A percentile compares a stretch with the other conserved stretches of the same genome.
phyloP scores from a whole-genome alignment of 2,888 invertebrate species.

The Arge pagana region DNA sequence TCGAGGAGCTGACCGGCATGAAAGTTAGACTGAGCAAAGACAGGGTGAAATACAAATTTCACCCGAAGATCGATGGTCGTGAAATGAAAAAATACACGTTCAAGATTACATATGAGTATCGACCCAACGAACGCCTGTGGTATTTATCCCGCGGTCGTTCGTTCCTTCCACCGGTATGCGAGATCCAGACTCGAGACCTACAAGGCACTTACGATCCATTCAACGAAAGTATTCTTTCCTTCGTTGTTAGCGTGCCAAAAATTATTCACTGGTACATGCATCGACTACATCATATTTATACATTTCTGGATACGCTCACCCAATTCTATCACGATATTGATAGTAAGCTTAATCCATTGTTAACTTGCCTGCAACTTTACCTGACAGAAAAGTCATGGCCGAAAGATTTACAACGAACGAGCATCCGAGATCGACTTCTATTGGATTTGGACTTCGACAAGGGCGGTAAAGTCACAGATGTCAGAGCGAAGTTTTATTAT shows the following conservation, averaged over 20 bases:
- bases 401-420: not conserved
- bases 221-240: not conserved
- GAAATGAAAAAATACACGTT: conserved; percentile 3
- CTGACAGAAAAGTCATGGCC: conserved; percentile 15
- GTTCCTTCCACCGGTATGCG: conserved; percentile 13
- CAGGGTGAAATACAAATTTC: conserved; percentile 19
- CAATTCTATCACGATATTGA: conserved; percentile 11
- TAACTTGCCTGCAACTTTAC: conserved; percentile 1
- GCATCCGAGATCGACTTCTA: not conserved
- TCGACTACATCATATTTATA: conserved; percentile 6
- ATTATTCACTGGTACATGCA: conserved; percentile 4
- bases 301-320: conserved; percentile 17
- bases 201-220: conserved; percentile 13
- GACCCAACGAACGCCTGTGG: conserved; percentile 23
- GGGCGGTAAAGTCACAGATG: not conserved
- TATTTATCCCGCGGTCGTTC: conserved; percentile 15
- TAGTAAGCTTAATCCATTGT: conserved; percentile 8
- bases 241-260: not conserved
- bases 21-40: conserved; percentile 11
- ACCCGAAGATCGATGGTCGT: conserved; percentile 16
- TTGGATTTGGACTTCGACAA: not conserved
- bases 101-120: conserved; percentile 22
- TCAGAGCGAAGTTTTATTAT: not conserved
- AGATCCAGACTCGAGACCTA: not conserved
- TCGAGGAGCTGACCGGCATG: conserved; percentile 8